phyloP scores from a whole-genome alignment of 2,797 vertebrate species.

The Anableps anableps region DNA sequence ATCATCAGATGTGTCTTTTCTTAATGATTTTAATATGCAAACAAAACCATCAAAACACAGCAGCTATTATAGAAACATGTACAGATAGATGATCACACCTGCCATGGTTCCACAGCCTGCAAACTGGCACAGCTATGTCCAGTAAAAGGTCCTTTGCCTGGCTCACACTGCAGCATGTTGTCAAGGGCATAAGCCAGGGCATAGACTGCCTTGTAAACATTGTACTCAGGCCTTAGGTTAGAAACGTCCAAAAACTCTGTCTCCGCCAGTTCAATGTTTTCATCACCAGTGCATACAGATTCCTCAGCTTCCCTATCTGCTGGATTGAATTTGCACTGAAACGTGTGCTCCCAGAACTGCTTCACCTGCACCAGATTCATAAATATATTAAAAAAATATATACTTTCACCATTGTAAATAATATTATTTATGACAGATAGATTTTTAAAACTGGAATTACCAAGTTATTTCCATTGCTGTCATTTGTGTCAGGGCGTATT shows the following conservation, averaged over 20 bases:
- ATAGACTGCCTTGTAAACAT: conserved; percentile 76
- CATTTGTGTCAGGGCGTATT: conserved; percentile 38
- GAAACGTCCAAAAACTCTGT: conserved; percentile 70
- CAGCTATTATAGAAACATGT: neutral
- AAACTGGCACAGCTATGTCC: conserved; percentile 65
- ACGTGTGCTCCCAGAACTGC: conserved; percentile 72
- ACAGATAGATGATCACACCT: conserved; percentile 59
- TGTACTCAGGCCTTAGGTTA: conserved; percentile 63
- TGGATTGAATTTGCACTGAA: conserved; percentile 63
- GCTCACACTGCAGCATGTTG: conserved; percentile 64
- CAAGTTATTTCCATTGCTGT: conserved; percentile 40
- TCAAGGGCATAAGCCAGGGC: conserved; percentile 74
- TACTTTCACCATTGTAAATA: neutral
- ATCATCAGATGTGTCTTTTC: neutral
- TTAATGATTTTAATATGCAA: neutral
- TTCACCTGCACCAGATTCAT: conserved; percentile 45
- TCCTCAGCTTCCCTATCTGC: conserved; percentile 27
- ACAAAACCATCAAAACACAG: neutral
- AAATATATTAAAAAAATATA: neutral
- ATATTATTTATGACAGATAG: neutral
- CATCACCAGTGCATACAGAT: conserved; percentile 59
- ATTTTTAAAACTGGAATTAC: conserved; percentile 13
- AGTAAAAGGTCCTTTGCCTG: conserved; percentile 69
- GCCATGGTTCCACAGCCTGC: conserved; percentile 72
- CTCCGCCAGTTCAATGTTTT: conserved; percentile 44